phyloP scores from a whole-genome alignment of 1,140 invertebrate species.

The Arctopsyche grandis region DNA sequence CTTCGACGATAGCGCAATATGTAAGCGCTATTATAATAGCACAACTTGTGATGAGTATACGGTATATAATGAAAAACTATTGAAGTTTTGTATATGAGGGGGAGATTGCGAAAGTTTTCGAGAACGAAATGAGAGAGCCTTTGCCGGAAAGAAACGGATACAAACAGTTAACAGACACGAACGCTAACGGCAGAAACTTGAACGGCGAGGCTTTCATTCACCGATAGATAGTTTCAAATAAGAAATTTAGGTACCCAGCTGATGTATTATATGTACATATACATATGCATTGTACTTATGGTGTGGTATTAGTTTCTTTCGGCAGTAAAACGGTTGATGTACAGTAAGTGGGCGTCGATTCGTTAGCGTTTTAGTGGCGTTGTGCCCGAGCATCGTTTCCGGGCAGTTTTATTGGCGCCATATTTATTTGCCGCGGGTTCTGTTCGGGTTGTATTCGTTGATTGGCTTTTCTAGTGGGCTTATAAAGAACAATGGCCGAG shows the following conservation, averaged over 20 bases:
- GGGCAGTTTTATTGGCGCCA: conserved; percentile 30
- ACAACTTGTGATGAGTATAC: not conserved
- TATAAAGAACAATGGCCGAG: conserved; percentile 41
- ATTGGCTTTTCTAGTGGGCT: conserved; percentile 44
- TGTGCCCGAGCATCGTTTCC: not conserved
- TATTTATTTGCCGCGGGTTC: conserved; percentile 37
- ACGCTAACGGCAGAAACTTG: not conserved
- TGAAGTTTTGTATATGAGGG: not conserved
- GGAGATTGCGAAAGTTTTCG: conserved; percentile 10
- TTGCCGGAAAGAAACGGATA: not conserved
- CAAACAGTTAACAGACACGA: conserved; percentile 1
- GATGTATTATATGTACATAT: conserved; percentile 13
- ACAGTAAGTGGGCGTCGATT: conserved; percentile 13
- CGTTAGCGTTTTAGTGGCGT: conserved; percentile 26
- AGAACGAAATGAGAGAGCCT: not conserved
- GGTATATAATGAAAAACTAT: not conserved
- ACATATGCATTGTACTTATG: not conserved
- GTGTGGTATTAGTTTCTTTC: not conserved
- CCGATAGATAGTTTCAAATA: no score
- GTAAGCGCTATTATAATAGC: not conserved
- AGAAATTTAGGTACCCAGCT: not conserved
- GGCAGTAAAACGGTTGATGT: not conserved
- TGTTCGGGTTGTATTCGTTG: conserved; percentile 29
- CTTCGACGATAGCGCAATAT: not conserved
- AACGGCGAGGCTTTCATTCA: no score